Evolutionary conservation across 2,113 vertebrate species (phyloP).

Genomic region (Neoarius graeffei): DNA sequence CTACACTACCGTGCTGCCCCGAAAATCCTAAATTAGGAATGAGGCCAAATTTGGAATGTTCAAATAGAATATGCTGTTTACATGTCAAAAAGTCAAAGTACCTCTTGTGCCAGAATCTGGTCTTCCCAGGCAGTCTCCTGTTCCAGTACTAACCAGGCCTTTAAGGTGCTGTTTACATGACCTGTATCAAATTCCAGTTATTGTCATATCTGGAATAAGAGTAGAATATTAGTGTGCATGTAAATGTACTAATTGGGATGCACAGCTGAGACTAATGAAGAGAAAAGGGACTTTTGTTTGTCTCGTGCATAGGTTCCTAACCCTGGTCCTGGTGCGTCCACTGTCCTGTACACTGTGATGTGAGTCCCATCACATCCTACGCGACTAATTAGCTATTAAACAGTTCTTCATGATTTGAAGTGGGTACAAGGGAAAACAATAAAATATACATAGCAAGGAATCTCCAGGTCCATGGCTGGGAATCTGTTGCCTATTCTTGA

Average conservation of each 20-base stretch:
- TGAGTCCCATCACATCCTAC: neutral
- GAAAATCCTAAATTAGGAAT: no score
- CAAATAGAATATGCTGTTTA: no score
- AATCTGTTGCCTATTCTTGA: neutral
- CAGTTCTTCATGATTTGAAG: neutral
- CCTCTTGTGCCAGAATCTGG: no score
- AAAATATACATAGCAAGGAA: no score
- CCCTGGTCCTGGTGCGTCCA: neutral
- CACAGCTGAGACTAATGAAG: neutral
- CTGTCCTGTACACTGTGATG: neutral
- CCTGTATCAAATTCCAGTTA: no score
- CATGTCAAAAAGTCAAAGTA: no score
- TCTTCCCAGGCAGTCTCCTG: no score
- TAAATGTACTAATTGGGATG: neutral
- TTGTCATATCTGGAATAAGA: no score
- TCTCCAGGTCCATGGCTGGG: neutral
- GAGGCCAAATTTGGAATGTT: no score
- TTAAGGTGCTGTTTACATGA: neutral
- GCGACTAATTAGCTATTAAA: neutral
- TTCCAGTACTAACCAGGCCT: no score
- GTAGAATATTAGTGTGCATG: no score
- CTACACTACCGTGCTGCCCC: no score
- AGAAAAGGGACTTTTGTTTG: neutral
- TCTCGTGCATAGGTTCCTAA: neutral
- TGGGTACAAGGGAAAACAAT: neutral